Evolutionary conservation across 2,797 vertebrate species (phyloP), one percentile per base, ranked within the genome.

Genomic region (Orientallactaga sibirica): DNA sequence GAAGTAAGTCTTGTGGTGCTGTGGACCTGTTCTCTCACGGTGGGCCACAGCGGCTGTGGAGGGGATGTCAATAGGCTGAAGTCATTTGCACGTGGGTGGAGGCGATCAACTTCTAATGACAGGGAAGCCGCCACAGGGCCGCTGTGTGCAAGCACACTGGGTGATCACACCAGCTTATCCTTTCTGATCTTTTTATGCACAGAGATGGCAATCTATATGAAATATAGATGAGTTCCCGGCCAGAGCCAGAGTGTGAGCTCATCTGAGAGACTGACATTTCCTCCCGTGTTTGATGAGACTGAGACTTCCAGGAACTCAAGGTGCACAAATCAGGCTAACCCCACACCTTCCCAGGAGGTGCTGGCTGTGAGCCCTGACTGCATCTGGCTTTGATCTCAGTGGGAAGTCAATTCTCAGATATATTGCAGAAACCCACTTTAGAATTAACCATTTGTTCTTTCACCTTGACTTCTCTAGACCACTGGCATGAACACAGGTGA

Each of bases 151-250:
- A 58, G 55, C 55, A 2, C 12, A 16, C 55, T 82, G 75, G 87
- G 33, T 68, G 64, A 82, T 86, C 90, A 91, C 67, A 94, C 61
- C 66, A 83, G 33, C 77, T 93, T 93, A 91, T 64, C 71, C 27
- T 73, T 96, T 93, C 86, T 37, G 48, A 84, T 90, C 82, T 58
- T 74, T 91, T 25, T 85, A 67, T 10, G 33, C 61, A 22, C 37
- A 33, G 55, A 58, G 55, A 12, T 58, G 55, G 55, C 55, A 58
- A 88, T 77, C 41, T 79, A 16, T 66, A 95, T 96, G 25, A 97
- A 97, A 96, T 91, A 97, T 96, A 95, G 81, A 96, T 96, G 95
- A 94, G 73, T 66, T 94, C 86, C 62, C 86, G n/a, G 71, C 58
- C n/a, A 48, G 84, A 75, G 37, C 29, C n/a, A 86, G 58, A 90